A percentile compares a stretch with the other conserved stretches of the same genome.
phyloP scores from a whole-genome alignment of 2,888 invertebrate species.

The Lomographa bimaculata region DNA sequence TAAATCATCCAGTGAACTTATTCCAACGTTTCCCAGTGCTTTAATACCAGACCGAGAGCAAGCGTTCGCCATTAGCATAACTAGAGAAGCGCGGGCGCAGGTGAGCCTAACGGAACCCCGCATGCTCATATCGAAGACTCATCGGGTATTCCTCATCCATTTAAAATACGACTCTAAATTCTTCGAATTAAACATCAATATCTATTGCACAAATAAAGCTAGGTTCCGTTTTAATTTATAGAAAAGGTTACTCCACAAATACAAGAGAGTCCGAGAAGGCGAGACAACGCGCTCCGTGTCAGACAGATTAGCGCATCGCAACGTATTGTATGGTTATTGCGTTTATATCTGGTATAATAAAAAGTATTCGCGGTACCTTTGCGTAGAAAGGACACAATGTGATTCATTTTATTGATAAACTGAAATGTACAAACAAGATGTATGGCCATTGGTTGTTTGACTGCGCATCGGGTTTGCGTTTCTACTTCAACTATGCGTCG shows the following conservation, averaged over 20 bases:
- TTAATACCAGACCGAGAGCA: slow-evolving; percentile 50
- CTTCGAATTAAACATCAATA: slow-evolving; percentile 49
- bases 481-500: slow-evolving; percentile 34
- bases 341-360: slow-evolving; percentile 56
- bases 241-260: slow-evolving; percentile 58
- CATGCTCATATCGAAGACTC: slow-evolving; percentile 61
- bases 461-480: slow-evolving; percentile 42
- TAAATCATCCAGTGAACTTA: slow-evolving; percentile 51
- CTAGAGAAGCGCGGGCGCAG: slow-evolving; percentile 79
- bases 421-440: slow-evolving; percentile 59
- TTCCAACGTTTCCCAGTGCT: slow-evolving; percentile 52
- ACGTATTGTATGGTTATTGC: slow-evolving; percentile 66
- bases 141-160: slow-evolving; percentile 51
- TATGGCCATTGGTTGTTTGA: slow-evolving; percentile 47
- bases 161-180: slow-evolving; percentile 58
- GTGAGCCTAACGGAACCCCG: slow-evolving; percentile 76
- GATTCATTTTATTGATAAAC: slow-evolving; percentile 62
- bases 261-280: slow-evolving; percentile 37
- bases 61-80: slow-evolving; percentile 76
- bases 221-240: slow-evolving; percentile 51
- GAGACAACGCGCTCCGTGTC: slow-evolving; percentile 64
- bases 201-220: slow-evolving; percentile 28
- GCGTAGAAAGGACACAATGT: slow-evolving; percentile 39
- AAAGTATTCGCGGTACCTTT: slow-evolving; percentile 52
- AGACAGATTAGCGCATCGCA: slow-evolving; percentile 67